Evolutionary conservation across 1,140 invertebrate genomes (phyloP).

Genomic region (Aphelenchoides fujianensis): DNA sequence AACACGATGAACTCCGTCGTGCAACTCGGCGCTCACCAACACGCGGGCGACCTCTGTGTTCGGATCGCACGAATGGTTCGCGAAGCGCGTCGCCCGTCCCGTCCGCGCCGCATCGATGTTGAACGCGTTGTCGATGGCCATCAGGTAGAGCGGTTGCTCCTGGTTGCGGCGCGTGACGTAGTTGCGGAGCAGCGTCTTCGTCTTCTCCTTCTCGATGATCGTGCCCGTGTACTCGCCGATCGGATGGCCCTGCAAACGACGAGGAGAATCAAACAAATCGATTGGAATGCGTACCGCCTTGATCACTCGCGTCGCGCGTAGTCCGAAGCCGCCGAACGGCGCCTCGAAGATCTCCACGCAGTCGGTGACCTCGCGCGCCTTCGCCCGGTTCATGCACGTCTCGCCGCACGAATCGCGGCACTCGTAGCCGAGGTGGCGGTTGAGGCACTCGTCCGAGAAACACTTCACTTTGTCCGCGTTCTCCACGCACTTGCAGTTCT

Average conservation of each 20-base stretch:
- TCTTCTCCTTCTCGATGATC: not conserved
- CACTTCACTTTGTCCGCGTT: not conserved
- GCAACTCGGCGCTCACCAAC: not conserved
- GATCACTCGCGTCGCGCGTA: not conserved
- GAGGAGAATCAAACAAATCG: not conserved
- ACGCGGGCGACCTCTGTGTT: not conserved
- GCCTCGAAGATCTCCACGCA: not conserved
- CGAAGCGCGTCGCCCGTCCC: not conserved
- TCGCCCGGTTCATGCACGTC: not conserved
- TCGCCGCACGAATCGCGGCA: not conserved
- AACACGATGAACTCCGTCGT: not conserved
- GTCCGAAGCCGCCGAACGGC: not conserved
- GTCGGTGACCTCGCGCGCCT: not conserved
- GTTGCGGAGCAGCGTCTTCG: not conserved
- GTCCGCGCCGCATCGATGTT: not conserved
- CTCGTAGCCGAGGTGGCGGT: not conserved
- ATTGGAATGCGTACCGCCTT: not conserved
- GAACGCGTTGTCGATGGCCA: not conserved
- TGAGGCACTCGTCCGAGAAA: not conserved
- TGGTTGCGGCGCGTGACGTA: conserved; percentile 1
- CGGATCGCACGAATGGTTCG: conserved; percentile 8
- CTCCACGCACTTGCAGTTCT: not conserved
- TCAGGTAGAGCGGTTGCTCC: not conserved
- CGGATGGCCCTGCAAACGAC: conserved; percentile 9
- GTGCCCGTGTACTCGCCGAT: conserved; percentile 12